These are phyloP conservation scores for Papilio aristodemus DNA, from an alignment of 1,140 invertebrate genomes.

Conservation along the genomic window DNA sequence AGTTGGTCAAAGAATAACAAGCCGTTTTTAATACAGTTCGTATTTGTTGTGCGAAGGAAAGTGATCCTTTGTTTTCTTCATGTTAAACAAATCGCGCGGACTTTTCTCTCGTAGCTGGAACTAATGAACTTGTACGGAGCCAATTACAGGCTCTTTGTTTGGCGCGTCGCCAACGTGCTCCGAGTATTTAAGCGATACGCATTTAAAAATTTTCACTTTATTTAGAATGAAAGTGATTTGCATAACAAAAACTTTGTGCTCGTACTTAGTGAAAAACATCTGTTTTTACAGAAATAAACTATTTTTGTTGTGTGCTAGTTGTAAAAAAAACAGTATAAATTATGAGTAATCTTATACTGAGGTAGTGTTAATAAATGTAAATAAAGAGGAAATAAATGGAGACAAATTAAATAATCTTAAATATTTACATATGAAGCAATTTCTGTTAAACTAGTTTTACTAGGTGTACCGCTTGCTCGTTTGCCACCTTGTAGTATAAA, in stretches of 20 bases:
- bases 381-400: neutral
- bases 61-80: constrained; percentile 63
- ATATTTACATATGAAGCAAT: neutral
- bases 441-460: neutral
- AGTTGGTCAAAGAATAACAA: constrained; percentile 58
- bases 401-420: neutral
- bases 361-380: neutral
- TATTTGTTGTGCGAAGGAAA: constrained; percentile 61
- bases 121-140: constrained; percentile 64
- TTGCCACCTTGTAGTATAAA: too few relatives aligned
- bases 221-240: constrained; percentile 48
- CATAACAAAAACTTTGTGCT: constrained; percentile 36
- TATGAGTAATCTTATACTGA: neutral
- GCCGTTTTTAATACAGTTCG: constrained; percentile 46
- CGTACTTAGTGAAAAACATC: neutral
- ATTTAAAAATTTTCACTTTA: constrained; percentile 57
- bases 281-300: constrained; percentile 1
- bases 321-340: neutral
- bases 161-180: constrained; percentile 38
- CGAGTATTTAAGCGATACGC: constrained; percentile 51
- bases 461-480: too few relatives aligned
- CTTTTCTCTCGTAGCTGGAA: constrained; percentile 60
- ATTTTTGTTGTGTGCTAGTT: neutral
- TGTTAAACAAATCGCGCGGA: constrained; percentile 58
- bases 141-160: constrained; percentile 61